Percentiles rank a stretch among this genome's conserved stretches.
phyloP scores from a whole-genome alignment of 2,888 invertebrate species.

The Apamea monoglypha region DNA sequence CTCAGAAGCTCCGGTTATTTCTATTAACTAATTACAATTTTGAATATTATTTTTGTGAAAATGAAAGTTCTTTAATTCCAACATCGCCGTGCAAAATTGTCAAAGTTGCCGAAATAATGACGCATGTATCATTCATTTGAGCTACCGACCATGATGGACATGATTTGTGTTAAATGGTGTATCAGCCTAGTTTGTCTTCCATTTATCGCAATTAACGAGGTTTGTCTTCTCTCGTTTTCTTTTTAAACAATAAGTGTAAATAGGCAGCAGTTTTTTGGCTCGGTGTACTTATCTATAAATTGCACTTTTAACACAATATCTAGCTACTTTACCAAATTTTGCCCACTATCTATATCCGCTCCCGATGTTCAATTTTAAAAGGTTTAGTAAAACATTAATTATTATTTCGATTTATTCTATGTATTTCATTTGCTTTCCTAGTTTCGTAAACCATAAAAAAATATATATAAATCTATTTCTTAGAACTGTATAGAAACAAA shows the following conservation, averaged over 20 bases:
- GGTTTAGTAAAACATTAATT: neutral
- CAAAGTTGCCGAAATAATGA: conserved; percentile 40
- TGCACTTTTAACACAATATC: neutral
- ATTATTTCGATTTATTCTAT: neutral
- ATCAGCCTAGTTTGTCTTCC: conserved; percentile 45
- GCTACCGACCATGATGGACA: conserved; percentile 18
- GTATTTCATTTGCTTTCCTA: neutral
- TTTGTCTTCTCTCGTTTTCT: conserved; percentile 48
- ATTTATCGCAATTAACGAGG: conserved; percentile 62
- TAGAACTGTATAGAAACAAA: conserved; percentile 23
- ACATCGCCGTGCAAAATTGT: conserved; percentile 38
- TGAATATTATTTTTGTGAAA: conserved; percentile 21
- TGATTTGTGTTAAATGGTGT: conserved; percentile 48
- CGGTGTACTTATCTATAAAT: neutral
- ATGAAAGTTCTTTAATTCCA: conserved; percentile 31
- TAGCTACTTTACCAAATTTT: neutral
- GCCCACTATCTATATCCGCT: neutral
- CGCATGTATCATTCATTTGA: conserved; percentile 24
- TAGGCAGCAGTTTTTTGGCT: conserved; percentile 41
- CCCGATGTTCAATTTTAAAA: conserved; percentile 5
- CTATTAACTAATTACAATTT: conserved; percentile 10
- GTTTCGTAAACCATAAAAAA: conserved; percentile 16
- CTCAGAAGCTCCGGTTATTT: too few species aligned
- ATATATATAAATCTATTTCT: neutral
- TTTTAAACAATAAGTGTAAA: conserved; percentile 54